Percentiles rank a stretch among this genome's conserved stretches.
phyloP scores from a whole-genome alignment of 2,113 vertebrate genomes.

The Daphoenositta chrysoptera region DNA sequence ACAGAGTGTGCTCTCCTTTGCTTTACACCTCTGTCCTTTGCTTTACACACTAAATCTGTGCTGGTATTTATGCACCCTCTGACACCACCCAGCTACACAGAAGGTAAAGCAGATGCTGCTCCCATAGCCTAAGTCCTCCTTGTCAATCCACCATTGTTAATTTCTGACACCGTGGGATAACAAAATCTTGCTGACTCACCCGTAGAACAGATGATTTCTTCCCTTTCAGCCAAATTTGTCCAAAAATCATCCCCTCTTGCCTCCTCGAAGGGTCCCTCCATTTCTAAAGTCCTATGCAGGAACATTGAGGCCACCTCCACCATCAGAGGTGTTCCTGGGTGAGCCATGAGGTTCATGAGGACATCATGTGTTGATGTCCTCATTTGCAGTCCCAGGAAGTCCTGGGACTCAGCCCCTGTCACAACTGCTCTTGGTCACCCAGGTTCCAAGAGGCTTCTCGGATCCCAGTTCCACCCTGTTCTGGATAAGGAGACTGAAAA shows the following conservation, averaged over 20 bases:
- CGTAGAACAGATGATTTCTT: fast-evolving
- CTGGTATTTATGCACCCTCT: neutral
- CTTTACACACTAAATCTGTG: neutral
- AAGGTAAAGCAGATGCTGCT: neutral
- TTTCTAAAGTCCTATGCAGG: neutral
- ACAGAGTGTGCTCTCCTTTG: neutral
- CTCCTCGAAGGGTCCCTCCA: neutral
- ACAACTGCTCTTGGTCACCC: neutral
- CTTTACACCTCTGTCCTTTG: neutral
- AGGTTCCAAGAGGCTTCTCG: fast-evolving
- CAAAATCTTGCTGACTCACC: neutral
- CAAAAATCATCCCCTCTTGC: neutral
- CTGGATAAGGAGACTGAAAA: neutral
- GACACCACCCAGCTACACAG: neutral
- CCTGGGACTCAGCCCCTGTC: neutral
- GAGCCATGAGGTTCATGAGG: neutral
- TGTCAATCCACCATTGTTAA: neutral
- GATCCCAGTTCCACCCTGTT: neutral
- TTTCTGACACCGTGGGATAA: neutral
- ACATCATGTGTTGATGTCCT: neutral
- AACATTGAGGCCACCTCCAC: neutral
- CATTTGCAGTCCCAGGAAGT: neutral
- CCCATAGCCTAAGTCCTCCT: neutral
- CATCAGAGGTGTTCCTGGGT: neutral
- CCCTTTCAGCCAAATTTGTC: neutral